Evolutionary conservation across 2,888 invertebrate species (phyloP).

Genomic region (Oscheius sp.): DNA sequence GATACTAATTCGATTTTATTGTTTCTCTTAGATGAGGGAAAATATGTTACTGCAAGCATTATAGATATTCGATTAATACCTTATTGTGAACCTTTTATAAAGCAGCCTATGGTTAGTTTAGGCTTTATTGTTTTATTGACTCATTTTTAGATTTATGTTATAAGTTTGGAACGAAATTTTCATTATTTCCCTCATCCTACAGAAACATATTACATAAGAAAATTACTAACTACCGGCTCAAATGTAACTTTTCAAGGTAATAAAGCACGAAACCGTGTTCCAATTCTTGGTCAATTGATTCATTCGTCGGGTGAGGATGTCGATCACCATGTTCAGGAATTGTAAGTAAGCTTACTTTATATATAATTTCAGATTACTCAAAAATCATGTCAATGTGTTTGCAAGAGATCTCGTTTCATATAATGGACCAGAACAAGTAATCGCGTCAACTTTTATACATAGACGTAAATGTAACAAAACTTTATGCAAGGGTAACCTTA

Average conservation of each 20-base stretch:
- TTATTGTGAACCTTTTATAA: neutral
- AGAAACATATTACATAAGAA: neutral
- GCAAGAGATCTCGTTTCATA: neutral
- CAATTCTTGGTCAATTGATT: neutral
- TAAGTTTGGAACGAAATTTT: slow-evolving; percentile 2
- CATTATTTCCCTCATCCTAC: slow-evolving; percentile 18
- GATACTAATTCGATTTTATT: neutral
- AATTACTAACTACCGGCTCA: neutral
- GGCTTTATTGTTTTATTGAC: neutral
- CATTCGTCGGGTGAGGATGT: neutral
- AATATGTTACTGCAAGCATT: neutral
- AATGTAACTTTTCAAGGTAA: neutral
- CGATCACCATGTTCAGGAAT: neutral
- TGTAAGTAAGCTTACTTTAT: neutral
- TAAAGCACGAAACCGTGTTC: neutral
- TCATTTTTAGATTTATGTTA: neutral
- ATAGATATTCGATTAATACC: neutral
- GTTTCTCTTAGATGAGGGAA: slow-evolving; percentile 20
- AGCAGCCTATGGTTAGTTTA: slow-evolving; percentile 1
- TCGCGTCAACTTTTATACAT: no score
- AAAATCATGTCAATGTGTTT: neutral
- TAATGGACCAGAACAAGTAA: no score
- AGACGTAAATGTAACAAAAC: no score
- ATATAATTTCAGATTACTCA: neutral
- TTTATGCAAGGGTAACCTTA: no score